Percentiles rank a stretch among this genome's conserved stretches.
Conservation (phyloP, 2,888 invertebrate species). For the Rambutsinella grinnellia region DNA sequence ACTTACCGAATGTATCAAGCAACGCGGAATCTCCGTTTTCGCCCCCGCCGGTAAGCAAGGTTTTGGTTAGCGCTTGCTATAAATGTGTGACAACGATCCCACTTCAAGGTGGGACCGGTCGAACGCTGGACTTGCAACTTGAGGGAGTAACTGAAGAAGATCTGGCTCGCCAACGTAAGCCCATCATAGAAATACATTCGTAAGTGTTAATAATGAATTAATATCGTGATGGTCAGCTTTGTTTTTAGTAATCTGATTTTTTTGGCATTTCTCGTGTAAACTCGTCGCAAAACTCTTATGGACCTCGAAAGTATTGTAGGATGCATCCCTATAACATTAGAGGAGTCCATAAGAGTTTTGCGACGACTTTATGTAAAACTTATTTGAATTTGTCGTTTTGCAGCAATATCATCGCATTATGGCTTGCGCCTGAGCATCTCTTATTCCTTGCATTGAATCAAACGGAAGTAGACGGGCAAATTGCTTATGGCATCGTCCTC, state of each 20-base stretch:
- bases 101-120: neutral
- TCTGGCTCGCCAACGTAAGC: neutral
- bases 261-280: too few relatives aligned
- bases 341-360: too few relatives aligned
- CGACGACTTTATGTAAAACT: too few relatives aligned
- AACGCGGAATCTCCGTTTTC: neutral
- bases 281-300: too few relatives aligned
- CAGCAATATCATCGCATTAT: constrained; percentile 21
- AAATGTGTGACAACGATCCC: constrained; percentile 17
- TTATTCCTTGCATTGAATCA: constrained; percentile 1
- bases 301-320: too few relatives aligned
- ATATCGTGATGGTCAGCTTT: too few relatives aligned
- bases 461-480: neutral
- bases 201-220: constrained; percentile 19
- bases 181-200: constrained; percentile 14
- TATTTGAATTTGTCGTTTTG: too few relatives aligned
- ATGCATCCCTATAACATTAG: too few relatives aligned
- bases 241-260: too few relatives aligned
- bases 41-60: constrained; percentile 5
- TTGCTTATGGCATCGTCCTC: neutral
- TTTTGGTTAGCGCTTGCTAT: constrained; percentile 17
- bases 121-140: neutral
- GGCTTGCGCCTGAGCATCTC: constrained; percentile 8
- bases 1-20: constrained; percentile 11
- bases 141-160: neutral